phyloP scores from a whole-genome alignment of 1,140 invertebrate species.

The Zelostemma sp. region DNA sequence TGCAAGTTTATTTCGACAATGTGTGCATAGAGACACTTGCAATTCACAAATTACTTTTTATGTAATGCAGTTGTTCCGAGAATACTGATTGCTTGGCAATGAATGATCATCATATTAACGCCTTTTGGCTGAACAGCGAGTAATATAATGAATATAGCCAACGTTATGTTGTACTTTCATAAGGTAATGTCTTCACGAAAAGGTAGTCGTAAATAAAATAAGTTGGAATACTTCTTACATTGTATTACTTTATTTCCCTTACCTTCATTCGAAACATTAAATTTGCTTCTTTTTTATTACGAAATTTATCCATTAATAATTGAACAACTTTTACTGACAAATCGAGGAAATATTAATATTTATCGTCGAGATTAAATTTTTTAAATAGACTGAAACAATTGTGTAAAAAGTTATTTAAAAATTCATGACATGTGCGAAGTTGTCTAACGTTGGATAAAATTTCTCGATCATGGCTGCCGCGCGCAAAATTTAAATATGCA shows the following conservation, averaged over 20 bases:
- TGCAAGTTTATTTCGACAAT: not conserved
- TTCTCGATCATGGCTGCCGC: no score
- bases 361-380: no score
- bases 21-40: not conserved
- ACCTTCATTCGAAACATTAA: no score
- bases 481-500: no score
- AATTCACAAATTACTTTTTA: conserved; percentile 21
- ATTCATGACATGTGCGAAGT: no score
- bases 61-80: conserved; percentile 23
- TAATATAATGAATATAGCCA: conserved; percentile 22
- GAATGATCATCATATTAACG: conserved; percentile 10
- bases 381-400: no score
- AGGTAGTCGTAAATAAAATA: conserved; percentile 32
- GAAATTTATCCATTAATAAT: no score
- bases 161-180: conserved; percentile 30
- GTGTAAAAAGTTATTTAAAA: no score
- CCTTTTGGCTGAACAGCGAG: conserved; percentile 12
- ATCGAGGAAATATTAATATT: no score
- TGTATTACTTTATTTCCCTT: conserved; percentile 14
- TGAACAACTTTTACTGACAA: no score
- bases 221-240: conserved; percentile 13
- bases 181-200: conserved; percentile 30
- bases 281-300: no score
- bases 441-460: no score
- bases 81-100: conserved; percentile 6